Evolutionary conservation across 2,797 vertebrate genomes (phyloP).

Genomic region (Acrossocheilus fasciatus): DNA sequence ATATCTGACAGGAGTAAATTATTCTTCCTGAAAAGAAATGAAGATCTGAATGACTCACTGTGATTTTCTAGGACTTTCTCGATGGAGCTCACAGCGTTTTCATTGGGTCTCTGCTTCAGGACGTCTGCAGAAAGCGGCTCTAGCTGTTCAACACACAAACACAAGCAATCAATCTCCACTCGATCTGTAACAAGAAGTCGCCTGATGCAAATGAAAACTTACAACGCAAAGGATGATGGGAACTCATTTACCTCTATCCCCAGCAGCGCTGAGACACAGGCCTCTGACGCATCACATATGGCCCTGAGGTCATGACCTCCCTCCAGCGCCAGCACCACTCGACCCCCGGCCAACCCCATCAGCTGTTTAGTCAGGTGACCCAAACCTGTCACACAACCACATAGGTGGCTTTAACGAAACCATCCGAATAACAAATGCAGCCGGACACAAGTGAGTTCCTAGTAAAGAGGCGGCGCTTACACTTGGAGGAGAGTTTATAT

Average conservation of each 20-base stretch:
- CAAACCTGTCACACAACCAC: slow-evolving; percentile 80
- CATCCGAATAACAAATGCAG: background rate
- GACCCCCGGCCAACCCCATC: slow-evolving; percentile 91
- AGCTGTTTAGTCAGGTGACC: slow-evolving; percentile 95
- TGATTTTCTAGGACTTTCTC: slow-evolving; percentile 50
- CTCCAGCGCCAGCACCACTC: slow-evolving; percentile 91
- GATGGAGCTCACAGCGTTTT: slow-evolving; percentile 46
- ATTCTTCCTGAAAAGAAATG: background rate
- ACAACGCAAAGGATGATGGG: background rate
- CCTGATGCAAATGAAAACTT: slow-evolving; percentile 11
- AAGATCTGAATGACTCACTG: slow-evolving; percentile 30
- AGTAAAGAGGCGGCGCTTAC: slow-evolving; percentile 74
- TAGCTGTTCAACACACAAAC: slow-evolving; percentile 44
- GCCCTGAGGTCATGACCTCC: slow-evolving; percentile 96
- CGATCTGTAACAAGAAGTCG: background rate
- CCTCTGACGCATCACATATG: slow-evolving; percentile 95
- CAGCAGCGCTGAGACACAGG: slow-evolving; percentile 21
- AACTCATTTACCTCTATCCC: slow-evolving; percentile 39
- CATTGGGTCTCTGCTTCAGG: slow-evolving; percentile 49
- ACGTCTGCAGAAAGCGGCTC: slow-evolving; percentile 31
- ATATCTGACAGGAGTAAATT: background rate
- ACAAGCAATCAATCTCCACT: slow-evolving; percentile 5
- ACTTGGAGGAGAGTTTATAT: slow-evolving; percentile 91
- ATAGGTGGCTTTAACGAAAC: background rate
- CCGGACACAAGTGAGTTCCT: background rate